Percentiles rank a stretch among this genome's conserved stretches.
Evolutionary conservation across 2,113 vertebrate species (phyloP).

Genomic region (Brachyistius frenatus): DNA sequence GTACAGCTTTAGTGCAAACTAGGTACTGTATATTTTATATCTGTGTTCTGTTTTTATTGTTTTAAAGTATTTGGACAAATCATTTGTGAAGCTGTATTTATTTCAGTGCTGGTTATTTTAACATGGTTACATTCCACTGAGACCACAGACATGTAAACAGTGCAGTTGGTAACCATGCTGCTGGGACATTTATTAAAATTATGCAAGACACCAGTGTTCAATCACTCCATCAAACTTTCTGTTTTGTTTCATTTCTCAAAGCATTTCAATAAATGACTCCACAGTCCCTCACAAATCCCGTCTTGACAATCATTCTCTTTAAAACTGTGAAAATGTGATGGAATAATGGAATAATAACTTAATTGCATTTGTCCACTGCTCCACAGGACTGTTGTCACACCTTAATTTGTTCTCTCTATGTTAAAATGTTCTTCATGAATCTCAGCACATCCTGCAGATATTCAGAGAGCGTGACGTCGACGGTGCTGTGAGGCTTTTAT

Average conservation of each 20-base stretch:
- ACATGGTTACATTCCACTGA: not conserved
- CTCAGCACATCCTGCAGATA: not conserved
- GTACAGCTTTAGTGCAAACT: not conserved
- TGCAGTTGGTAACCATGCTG: not conserved
- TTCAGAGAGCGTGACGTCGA: not conserved
- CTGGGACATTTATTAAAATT: not conserved
- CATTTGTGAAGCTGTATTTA: too few species aligned
- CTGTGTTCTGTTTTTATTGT: not conserved
- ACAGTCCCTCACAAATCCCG: too few species aligned
- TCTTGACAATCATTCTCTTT: too few species aligned
- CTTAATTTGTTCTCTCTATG: not conserved
- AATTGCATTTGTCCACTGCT: too few species aligned
- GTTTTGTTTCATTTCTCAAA: too few species aligned
- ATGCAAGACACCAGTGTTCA: not conserved
- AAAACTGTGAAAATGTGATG: too few species aligned
- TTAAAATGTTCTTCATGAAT: not conserved
- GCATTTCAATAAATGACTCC: too few species aligned
- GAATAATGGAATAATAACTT: too few species aligned
- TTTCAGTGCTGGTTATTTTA: not conserved
- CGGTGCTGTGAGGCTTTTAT: too few species aligned
- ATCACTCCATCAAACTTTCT: too few species aligned
- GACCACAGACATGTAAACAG: not conserved
- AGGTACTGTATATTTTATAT: not conserved
- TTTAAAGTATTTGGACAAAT: not conserved
- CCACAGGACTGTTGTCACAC: too few species aligned